Evolutionary conservation across 2,113 vertebrate species (phyloP).

Genomic region (Alethe diademata): DNA sequence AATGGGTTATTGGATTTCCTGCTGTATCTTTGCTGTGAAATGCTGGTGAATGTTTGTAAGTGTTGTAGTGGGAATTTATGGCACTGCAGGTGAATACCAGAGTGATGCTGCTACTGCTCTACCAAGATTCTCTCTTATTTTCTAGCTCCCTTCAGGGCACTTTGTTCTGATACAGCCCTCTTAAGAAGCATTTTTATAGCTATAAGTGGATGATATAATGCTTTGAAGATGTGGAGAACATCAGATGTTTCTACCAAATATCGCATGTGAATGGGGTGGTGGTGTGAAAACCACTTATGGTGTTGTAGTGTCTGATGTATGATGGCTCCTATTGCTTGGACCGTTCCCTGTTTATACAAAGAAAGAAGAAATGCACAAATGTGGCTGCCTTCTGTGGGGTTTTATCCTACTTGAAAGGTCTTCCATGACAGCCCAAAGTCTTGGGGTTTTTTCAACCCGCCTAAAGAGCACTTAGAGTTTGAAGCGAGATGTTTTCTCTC

Average conservation of each 20-base stretch:
- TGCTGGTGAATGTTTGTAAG: neutral
- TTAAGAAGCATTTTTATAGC: neutral
- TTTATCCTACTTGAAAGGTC: neutral
- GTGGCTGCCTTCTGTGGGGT: neutral
- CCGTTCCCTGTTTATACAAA: neutral
- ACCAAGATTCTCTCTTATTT: neutral
- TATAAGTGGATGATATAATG: neutral
- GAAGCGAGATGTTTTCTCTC: neutral
- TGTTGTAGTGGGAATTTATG: neutral
- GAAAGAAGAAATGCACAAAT: neutral
- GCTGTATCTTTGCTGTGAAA: neutral
- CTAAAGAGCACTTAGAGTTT: neutral
- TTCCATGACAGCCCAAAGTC: neutral
- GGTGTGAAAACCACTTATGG: neutral
- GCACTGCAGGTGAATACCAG: neutral
- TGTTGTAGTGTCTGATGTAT: neutral
- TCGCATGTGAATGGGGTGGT: neutral
- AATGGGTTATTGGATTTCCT: neutral
- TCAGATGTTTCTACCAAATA: neutral
- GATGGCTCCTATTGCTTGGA: neutral
- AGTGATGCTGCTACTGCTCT: neutral
- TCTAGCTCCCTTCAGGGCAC: neutral
- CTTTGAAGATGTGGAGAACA: neutral
- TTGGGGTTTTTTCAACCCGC: neutral
- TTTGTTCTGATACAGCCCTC: neutral